Evolutionary conservation across 2,888 invertebrate genomes (phyloP).

Genomic region (Myathropa florea): DNA sequence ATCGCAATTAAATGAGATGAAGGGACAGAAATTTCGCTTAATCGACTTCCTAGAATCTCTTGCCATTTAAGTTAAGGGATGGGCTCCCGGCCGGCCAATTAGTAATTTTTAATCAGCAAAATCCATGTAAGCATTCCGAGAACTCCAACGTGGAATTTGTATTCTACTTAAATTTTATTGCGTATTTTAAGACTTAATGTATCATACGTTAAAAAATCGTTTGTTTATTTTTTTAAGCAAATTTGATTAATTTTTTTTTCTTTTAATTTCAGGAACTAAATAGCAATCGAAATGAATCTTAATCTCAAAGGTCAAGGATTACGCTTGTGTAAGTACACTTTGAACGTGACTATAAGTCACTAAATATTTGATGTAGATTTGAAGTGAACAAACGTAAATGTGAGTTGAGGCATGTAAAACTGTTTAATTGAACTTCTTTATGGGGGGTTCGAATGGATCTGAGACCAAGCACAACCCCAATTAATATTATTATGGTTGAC

Average conservation of each 20-base stretch:
- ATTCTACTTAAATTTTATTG: neutral
- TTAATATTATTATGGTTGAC: neutral
- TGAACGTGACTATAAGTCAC: neutral
- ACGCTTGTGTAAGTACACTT: constrained; percentile 58
- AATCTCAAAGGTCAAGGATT: constrained; percentile 67
- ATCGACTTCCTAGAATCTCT: neutral
- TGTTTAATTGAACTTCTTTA: too few relatives aligned
- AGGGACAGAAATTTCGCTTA: neutral
- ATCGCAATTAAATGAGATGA: too few relatives aligned
- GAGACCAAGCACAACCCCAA: too few relatives aligned
- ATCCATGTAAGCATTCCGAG: neutral
- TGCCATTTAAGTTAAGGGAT: too few relatives aligned
- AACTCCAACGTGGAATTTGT: neutral
- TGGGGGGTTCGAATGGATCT: neutral
- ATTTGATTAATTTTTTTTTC: neutral
- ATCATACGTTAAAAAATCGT: neutral
- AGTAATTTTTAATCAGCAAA: neutral
- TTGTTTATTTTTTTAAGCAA: neutral
- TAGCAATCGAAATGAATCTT: constrained; percentile 51
- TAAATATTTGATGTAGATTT: neutral
- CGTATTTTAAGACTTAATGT: neutral
- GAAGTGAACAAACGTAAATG: neutral
- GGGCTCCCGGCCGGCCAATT: too few relatives aligned
- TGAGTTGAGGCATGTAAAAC: neutral
- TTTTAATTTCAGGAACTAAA: constrained; percentile 38